Evolutionary conservation across 2,113 vertebrate species (phyloP).

Genomic region (Esox niger): DNA sequence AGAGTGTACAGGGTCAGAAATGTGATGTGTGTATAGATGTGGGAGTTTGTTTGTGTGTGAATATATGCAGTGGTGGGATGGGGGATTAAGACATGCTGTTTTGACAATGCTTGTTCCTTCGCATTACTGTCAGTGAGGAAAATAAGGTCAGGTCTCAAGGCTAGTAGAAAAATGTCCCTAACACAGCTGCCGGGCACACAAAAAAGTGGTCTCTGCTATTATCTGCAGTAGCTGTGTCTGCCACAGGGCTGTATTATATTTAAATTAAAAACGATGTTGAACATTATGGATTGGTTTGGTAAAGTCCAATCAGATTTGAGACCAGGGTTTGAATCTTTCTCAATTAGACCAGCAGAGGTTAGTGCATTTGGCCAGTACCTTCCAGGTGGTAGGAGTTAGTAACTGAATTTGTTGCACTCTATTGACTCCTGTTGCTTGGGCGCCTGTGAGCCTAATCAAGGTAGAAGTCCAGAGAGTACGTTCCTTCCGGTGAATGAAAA

Average conservation of each 20-base stretch:
- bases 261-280: too few relatives aligned
- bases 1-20: background rate
- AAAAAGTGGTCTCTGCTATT: slow-evolving; percentile 12
- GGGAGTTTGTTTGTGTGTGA: background rate
- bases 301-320: too few relatives aligned
- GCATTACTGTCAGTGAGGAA: slow-evolving; percentile 66
- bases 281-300: too few relatives aligned
- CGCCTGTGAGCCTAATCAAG: too few relatives aligned
- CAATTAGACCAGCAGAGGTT: too few relatives aligned
- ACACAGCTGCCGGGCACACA: slow-evolving; percentile 31
- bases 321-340: too few relatives aligned
- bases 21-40: background rate
- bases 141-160: slow-evolving; percentile 66
- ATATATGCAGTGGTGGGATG: background rate
- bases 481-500: too few relatives aligned
- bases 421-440: too few relatives aligned
- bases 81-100: slow-evolving; percentile 8
- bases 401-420: too few relatives aligned
- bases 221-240: slow-evolving; percentile 12
- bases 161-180: slow-evolving; percentile 30
- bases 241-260: slow-evolving; percentile 32
- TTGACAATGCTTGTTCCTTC: slow-evolving; percentile 65
- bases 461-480: too few relatives aligned
- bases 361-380: too few relatives aligned
- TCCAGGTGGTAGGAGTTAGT: too few relatives aligned